A percentile compares a stretch with the other conserved stretches of the same genome.
Conservation (phyloP, 2,797 vertebrate species). For the Pantherophis vulpinus region DNA sequence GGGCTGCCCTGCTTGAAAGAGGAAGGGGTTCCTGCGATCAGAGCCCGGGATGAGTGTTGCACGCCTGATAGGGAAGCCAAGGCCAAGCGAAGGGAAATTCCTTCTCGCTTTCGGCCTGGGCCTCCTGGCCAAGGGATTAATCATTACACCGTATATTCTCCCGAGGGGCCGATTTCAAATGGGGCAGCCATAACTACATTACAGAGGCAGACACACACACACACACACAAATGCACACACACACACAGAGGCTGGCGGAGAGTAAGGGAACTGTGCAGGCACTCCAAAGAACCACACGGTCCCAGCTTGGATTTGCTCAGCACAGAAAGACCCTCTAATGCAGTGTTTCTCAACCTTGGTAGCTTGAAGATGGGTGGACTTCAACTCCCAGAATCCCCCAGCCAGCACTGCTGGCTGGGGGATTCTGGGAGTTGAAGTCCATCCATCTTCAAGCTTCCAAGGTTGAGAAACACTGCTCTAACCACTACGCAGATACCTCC, state of each 20-base stretch:
- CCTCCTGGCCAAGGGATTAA: neutral
- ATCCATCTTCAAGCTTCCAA: too few species aligned
- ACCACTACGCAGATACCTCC: neutral
- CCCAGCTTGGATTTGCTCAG: neutral
- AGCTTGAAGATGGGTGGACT: too few species aligned
- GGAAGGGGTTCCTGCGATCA: neutral
- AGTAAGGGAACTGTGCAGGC: neutral
- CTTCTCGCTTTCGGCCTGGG: neutral
- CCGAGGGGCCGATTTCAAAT: accelerated
- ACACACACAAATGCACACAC: neutral
- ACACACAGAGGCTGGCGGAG: neutral
- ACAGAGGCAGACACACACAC: neutral
- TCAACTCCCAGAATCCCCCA: too few species aligned
- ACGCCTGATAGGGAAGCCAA: neutral
- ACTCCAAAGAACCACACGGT: neutral
- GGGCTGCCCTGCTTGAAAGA: neutral
- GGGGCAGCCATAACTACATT: neutral
- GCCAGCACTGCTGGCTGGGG: too few species aligned
- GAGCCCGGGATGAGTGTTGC: too few species aligned
- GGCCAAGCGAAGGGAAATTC: neutral
- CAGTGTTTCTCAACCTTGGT: too few species aligned
- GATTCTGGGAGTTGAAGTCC: too few species aligned
- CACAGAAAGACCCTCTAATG: neutral
- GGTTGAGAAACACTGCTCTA: too few species aligned
- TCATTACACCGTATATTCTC: neutral